phyloP scores from a whole-genome alignment of 2,888 invertebrate genomes.

The Hirtodrosophila trivittata region DNA sequence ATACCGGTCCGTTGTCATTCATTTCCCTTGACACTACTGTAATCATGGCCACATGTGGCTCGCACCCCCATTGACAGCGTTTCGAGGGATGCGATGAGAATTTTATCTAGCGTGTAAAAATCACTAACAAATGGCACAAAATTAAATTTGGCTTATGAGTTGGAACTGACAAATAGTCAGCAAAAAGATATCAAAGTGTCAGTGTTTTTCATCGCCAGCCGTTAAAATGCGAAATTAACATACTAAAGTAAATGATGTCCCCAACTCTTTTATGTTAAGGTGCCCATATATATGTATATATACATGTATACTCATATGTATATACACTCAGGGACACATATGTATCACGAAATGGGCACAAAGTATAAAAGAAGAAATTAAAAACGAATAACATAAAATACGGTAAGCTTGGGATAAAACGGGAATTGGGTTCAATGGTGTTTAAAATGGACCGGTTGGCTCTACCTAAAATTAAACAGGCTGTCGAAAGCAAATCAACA shows the following conservation, averaged over 20 bases:
- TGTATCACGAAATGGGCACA: conserved; percentile 17
- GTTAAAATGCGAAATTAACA: conserved; percentile 68
- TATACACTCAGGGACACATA: conserved; percentile 4
- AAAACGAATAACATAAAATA: conserved; percentile 66
- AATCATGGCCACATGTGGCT: conserved; percentile 40
- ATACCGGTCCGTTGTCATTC: conserved; percentile 18
- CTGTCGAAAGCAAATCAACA: conserved; percentile 56
- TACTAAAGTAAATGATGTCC: conserved; percentile 59
- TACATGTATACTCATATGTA: conserved; percentile 12
- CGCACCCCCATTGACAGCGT: conserved; percentile 13
- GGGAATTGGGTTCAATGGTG: conserved; percentile 33
- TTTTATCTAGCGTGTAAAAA: conserved; percentile 80
- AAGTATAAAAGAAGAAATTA: conserved; percentile 50
- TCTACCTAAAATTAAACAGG: conserved; percentile 22
- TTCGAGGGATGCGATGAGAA: conserved; percentile 42
- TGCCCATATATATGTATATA: conserved; percentile 6
- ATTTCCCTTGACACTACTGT: conserved; percentile 33
- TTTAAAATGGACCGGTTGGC: conserved; percentile 25
- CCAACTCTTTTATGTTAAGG: conserved; percentile 6
- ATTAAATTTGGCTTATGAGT: conserved; percentile 82
- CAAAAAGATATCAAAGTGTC: conserved; percentile 18
- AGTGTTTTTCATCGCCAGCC: conserved; percentile 16
- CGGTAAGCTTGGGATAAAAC: conserved; percentile 27
- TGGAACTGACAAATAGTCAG: conserved; percentile 80
- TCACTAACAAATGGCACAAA: conserved; percentile 80